Base-by-base conservation (phyloP, 1,140 invertebrate species). In the Probaryconus sp. region DNA sequence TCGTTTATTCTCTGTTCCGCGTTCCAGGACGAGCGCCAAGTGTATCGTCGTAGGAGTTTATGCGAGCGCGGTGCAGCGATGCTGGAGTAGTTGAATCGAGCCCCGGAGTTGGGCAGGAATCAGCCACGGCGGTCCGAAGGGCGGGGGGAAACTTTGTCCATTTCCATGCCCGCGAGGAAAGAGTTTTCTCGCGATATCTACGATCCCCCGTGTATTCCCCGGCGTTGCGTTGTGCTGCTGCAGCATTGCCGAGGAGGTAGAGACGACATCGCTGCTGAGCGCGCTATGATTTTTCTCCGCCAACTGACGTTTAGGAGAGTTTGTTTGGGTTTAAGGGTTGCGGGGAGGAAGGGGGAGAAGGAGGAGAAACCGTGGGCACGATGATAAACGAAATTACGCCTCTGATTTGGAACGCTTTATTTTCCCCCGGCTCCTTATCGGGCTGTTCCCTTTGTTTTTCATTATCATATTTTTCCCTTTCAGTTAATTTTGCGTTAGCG, bases 61-160 rank as follows among this genome's bases (percentile, higher is more conserved):
- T 82, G 81, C 72, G 78, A 78, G 68, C 60, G 45, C 45, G 43
- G 42, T 71, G 67, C 76, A 74, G 50, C 68, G 77, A 64, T 28
- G 35, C 61, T 48, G 56, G 60, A 14, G n/a, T n/a, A 72, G 76
- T 55, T 76, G 60, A 70, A 31, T 67, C 53, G 48, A 65, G 50
- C 14, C 51, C 5, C 40, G 26, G 20, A 5, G 26, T 18, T 31
- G 37, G 33, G 28, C 43, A 13, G 30, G 56, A 33, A 56, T 58
- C 48, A 31, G 18, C 26, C n/a, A n/a, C 56, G 50, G 53, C 3
- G 11, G 21, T 45, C 6, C 13, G 5, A 10, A 9, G 26, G 28
- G n/a, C n/a, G n/a, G 47, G 26, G 31, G 69, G 60, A 80, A 85
- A 85, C 82, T 84, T 85, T 83, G 80, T 84, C 81, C 82, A 84